These are phyloP conservation scores for Mustelus asterias DNA, from an alignment of 2,113 vertebrate species.

Conservation along the genomic window DNA sequence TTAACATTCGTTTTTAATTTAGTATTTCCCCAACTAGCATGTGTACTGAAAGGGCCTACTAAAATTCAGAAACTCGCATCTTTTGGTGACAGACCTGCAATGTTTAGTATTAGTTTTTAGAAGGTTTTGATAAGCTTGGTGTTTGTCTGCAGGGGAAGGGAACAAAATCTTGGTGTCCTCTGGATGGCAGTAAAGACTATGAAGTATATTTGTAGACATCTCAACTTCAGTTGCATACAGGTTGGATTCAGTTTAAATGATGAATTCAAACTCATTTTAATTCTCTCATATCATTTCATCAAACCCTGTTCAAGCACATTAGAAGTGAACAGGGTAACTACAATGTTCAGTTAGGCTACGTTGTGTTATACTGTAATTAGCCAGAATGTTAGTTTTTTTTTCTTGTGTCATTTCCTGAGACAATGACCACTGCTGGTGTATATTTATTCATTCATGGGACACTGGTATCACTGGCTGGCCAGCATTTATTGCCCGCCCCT, in stretches of 20 bases:
- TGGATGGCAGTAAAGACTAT: conserved; percentile 15
- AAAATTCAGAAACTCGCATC: background rate
- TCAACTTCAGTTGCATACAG: background rate
- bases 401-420: background rate
- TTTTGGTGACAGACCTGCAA: background rate
- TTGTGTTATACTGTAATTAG: background rate
- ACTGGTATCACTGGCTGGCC: too few species aligned
- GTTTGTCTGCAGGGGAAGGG: background rate
- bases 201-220: background rate
- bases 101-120: background rate
- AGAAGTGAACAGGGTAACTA: background rate
- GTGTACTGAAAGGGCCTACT: background rate
- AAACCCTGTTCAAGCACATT: background rate
- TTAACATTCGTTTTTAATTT: background rate
- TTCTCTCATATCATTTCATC: background rate
- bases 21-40: too few species aligned
- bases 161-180: background rate
- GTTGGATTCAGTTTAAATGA: background rate
- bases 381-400: background rate
- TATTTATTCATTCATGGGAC: too few species aligned
- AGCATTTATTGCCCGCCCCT: too few species aligned
- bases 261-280: background rate
- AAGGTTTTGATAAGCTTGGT: background rate
- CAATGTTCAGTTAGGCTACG: background rate
- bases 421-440: background rate